Evolutionary conservation across 2,113 vertebrate genomes (phyloP), one percentile per base, ranked within the genome.

Genomic region (Prolemur simus): DNA sequence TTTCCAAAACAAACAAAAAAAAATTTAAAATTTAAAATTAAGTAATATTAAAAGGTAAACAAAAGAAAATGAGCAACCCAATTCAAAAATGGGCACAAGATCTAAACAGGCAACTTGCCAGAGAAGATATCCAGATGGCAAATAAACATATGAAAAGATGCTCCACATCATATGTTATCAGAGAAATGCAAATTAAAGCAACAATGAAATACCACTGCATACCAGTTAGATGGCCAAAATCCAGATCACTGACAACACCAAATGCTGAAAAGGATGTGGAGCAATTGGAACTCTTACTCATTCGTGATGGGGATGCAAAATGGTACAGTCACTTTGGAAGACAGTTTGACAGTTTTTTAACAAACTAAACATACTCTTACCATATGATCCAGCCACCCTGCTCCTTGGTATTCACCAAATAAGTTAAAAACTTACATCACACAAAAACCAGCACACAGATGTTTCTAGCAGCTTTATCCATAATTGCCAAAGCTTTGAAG

Each of bases 1-100:
- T 99, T 99, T 99, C 98, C 98, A 98, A 98, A 98, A 84, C 85
- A n/a, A n/a, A n/a, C n/a, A n/a, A n/a, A n/a, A n/a, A n/a, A n/a
- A n/a, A n/a, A n/a, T n/a, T n/a, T n/a, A n/a, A n/a, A n/a, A n/a
- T n/a, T n/a, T n/a, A n/a, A 89, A 78, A 83, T 29, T 78, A 9
- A 10, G 0, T 93, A 63, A 77, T 58, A 68, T 58, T 42, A 80
- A 95, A 87, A 87, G 18, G 1, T 82, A 52, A 89, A 42, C 25
- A 73, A 52, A 84, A 13, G 13, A 83, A 92, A 94, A 93, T 15
- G 10, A 81, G 8, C 23, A 83, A 76, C 1, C 2, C 27, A 2
- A 52, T 52, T 32, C 7, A 60, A 83, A 90, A 74, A 64, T 21
- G 3, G 9, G 5, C 15, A 23, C 29, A 54, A 29, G 25, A 80